These are phyloP conservation scores for Cebus imitator DNA, from an alignment of 2,113 vertebrate genomes.

Conservation along the genomic window DNA sequence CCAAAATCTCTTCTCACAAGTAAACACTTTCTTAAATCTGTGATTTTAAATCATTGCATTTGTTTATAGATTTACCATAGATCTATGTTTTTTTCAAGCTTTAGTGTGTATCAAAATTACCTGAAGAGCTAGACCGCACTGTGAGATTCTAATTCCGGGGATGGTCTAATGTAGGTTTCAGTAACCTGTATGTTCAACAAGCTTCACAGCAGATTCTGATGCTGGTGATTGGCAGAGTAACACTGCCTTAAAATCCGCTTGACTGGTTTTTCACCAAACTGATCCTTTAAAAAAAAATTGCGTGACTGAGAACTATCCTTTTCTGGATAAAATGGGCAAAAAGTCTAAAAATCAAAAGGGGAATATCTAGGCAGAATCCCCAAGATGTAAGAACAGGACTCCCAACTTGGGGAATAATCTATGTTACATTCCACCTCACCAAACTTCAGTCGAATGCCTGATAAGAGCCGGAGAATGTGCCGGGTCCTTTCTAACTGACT, in stretches of 20 bases:
- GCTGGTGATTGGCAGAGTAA: neutral
- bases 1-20: neutral
- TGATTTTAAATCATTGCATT: constrained; percentile 20
- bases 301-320: neutral
- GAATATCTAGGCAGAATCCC: neutral
- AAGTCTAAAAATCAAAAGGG: constrained; percentile 35
- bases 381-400: neutral
- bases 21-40: neutral
- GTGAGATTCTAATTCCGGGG: constrained; percentile 32
- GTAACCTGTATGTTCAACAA: neutral
- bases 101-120: constrained; percentile 26
- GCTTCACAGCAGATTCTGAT: neutral
- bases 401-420: neutral
- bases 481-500: neutral
- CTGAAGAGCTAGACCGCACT: neutral
- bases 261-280: neutral
- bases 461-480: neutral
- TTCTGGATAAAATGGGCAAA: constrained; percentile 19
- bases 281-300: neutral
- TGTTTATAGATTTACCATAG: constrained; percentile 22
- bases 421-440: neutral
- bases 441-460: neutral
- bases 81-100: neutral
- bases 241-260: constrained; percentile 6
- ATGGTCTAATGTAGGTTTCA: neutral